Base-by-base conservation (phyloP, 2,113 vertebrate species). In the Calidris pygmaea region DNA sequence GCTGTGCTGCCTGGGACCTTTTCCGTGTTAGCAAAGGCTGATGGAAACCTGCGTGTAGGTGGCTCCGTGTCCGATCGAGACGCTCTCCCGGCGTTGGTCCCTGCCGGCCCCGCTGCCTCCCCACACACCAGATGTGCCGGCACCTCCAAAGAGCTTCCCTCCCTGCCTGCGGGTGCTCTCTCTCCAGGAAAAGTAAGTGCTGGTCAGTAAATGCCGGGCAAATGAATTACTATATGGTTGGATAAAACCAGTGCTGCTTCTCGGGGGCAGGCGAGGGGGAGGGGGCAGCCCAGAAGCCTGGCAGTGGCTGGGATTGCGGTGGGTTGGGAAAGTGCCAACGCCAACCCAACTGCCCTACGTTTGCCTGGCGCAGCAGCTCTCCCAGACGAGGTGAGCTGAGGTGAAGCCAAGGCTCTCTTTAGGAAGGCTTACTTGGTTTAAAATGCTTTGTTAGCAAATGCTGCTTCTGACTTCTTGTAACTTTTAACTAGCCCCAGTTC, bases 181-280 rank as follows among this genome's bases (percentile, higher is more conserved):
- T n/a, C 52, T 41, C 93, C 52, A 82, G 62, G 10, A 89, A 65
- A 97, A 95, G 95, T 96, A 79, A 94, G 95, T 94, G 73, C 9
- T 60, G 37, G 24, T 71, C 35, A 22, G 29, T 56, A 50, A 27
- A 45, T 10, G 34, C 12, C 19, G 27, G 50, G 39, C 8, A 56
- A 45, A 34, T 23, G 7, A 10, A 0, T 4, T 10, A 7, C 34
- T 82, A 5, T 6, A 3, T 7, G 26, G 13, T 50, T 1, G 1
- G 15, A 34, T 19, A 2, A 8, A 23, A 47, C 4, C 26, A 7
- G 5, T 34, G 39, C 70, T 53, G 35, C 48, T 94, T 13, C 56
- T 4, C 7, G 11, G 30, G 37, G 23, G 2, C 10, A 32, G 32
- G 35, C 0, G 1, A 30, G 13, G 22, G 43, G 34, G 16, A 27